These are phyloP conservation scores for Mola mola DNA, from an alignment of 2,113 vertebrate species.

Conservation along the genomic window DNA sequence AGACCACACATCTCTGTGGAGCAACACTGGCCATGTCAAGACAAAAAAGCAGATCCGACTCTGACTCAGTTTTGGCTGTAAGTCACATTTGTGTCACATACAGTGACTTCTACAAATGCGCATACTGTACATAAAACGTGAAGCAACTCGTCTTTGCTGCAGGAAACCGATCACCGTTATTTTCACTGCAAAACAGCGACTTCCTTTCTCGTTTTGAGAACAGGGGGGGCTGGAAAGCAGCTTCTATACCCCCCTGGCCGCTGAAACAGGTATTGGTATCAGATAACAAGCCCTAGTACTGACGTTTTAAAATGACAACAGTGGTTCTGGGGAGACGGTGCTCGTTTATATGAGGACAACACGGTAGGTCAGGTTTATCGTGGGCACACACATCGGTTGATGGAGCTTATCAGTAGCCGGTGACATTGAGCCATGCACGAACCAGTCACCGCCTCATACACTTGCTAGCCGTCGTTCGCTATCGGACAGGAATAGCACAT, in stretches of 20 bases:
- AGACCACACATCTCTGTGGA: constrained; percentile 36
- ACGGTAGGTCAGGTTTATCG: not conserved
- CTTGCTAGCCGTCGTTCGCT: constrained; percentile 39
- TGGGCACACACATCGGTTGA: not conserved
- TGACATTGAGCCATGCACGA: constrained; percentile 39
- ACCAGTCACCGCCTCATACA: constrained; percentile 32
- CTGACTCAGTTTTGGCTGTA: not conserved
- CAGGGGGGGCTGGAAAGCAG: not conserved
- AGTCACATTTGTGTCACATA: no score
- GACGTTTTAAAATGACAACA: constrained; percentile 8
- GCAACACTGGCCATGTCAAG: constrained; percentile 10
- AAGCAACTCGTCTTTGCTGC: not conserved
- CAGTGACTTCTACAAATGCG: not conserved
- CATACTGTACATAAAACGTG: no score
- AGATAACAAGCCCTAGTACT: constrained; percentile 12
- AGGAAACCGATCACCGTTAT: not conserved
- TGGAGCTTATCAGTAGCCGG: constrained; percentile 20
- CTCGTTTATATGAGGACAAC: not conserved
- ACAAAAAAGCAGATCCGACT: constrained; percentile 4
- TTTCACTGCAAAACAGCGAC: no score
- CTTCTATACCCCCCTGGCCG: constrained; percentile 1
- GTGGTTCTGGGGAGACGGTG: not conserved
- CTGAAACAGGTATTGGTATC: constrained; percentile 19
- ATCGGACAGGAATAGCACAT: constrained; percentile 1
- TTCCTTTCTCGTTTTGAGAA: not conserved